A percentile compares a stretch with the other conserved stretches of the same genome.
phyloP scores from a whole-genome alignment of 2,797 vertebrate genomes.

The Enteromius paludinosus region DNA sequence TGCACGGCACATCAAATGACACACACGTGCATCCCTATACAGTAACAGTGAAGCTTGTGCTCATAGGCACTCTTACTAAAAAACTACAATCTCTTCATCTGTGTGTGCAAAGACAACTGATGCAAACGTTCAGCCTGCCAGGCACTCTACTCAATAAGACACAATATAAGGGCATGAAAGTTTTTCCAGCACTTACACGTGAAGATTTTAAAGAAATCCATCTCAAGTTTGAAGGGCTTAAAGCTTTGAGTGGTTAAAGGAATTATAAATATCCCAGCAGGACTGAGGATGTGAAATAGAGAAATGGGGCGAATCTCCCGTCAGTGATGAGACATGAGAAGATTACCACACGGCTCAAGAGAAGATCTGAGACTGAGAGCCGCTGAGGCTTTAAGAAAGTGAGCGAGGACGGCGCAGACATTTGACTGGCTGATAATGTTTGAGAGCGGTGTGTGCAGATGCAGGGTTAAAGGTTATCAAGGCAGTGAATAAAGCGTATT shows the following conservation, averaged over 20 bases:
- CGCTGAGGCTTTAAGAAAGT: conserved; percentile 2
- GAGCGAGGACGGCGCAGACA: neutral
- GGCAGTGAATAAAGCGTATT: neutral
- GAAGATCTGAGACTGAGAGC: conserved; percentile 48
- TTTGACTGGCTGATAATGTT: conserved; percentile 20
- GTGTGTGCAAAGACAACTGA: neutral
- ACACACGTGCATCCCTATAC: neutral
- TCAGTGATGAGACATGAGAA: conserved; percentile 45
- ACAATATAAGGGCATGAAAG: conserved; percentile 9
- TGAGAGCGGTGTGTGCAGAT: neutral
- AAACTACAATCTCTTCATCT: neutral
- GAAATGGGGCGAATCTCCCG: conserved; percentile 15
- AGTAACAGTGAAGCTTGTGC: neutral
- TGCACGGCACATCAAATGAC: neutral
- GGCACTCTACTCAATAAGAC: neutral
- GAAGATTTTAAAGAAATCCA: conserved; percentile 64
- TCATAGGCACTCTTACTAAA: neutral
- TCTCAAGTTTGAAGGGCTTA: conserved; percentile 69
- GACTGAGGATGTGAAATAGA: conserved; percentile 44
- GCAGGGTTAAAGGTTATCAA: neutral
- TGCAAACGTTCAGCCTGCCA: neutral
- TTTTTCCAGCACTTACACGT: conserved; percentile 10
- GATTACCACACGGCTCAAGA: conserved; percentile 47
- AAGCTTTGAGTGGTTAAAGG: conserved; percentile 66
- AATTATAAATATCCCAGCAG: conserved; percentile 58